These are phyloP conservation scores for Tylochromis polylepis DNA, from an alignment of 2,113 vertebrate species.

Conservation along the genomic window DNA sequence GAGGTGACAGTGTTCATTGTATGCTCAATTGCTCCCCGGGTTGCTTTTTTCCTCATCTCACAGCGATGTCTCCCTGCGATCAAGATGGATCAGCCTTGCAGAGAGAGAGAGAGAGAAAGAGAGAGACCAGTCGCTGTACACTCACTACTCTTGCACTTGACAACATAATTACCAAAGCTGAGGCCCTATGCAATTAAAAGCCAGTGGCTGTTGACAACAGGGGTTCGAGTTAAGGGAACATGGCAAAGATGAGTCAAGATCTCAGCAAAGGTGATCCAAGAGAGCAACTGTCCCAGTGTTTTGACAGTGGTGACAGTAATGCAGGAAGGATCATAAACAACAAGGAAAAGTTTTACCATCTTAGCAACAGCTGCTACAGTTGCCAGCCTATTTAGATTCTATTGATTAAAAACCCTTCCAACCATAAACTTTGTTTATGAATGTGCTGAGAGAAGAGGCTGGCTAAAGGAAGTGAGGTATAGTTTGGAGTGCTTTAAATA, in stretches of 20 bases:
- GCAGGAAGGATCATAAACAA: background rate
- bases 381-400: background rate
- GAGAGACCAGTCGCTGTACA: background rate
- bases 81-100: conserved; percentile 34
- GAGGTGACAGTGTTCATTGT: conserved; percentile 49
- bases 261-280: conserved; percentile 3
- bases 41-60: conserved; percentile 1
- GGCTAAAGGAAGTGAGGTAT: background rate
- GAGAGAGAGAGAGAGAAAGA: background rate
- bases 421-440: background rate
- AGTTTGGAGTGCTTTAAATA: background rate
- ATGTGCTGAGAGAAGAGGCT: background rate
- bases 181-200: conserved; percentile 62
- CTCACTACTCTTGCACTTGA: conserved; percentile 40
- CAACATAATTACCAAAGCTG: conserved; percentile 64
- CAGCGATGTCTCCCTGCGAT: conserved; percentile 15
- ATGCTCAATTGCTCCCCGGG: conserved; percentile 43
- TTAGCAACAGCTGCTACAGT: background rate
- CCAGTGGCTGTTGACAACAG: conserved; percentile 37
- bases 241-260: background rate
- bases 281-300: background rate
- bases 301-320: background rate
- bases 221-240: background rate
- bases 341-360: background rate
- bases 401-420: background rate